Base-by-base conservation (phyloP, 2,888 invertebrate genomes). In the Meta bourneti region DNA sequence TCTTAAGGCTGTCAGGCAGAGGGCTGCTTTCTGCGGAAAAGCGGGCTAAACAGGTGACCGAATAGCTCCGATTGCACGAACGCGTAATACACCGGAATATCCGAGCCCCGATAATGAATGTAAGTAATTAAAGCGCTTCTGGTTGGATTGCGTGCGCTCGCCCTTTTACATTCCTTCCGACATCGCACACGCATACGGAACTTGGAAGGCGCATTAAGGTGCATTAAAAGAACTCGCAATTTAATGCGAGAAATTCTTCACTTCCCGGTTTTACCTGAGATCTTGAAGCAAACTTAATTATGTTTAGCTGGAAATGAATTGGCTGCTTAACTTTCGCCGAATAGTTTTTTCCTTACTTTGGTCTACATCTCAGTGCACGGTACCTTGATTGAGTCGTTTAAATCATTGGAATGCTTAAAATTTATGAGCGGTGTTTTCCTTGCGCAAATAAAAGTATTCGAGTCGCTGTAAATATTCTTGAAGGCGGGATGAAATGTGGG, bases 31-130 rank as follows among this genome's bases (percentile, higher is more conserved):
- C 9, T 78, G 16, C 19, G 19, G 51, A 13, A 52, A 7, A n/a
- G 49, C 9, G 20, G 83, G 74, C 49, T 6, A 83, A 49, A 70
- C 77, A 61, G 61, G 75, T 79, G 54, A 71, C 78, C 79, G 52
- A 84, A 90, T 90, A 84, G 74, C 85, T 90, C 61, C 70, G 49
- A 71, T 78, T 69, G 51, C 52, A 80, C 52, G 49, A 71, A 84
- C 69, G 84, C 52, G 78, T 77, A 34, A 75, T 81, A 34, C 75
- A 70, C 85, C 34, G 70, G 61, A 78, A 85, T 80, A 85, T 90
- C 90, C 52, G 19, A 79, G 78, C 52, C n/a, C 20, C 78, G 91
- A 61, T 87, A 91, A 86, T 91, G 82, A 77, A 91, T 91, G 86
- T 72, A 19, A 69, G 83, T 91, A 87, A 91, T 91, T 91, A 91